A percentile compares a stretch with the other conserved stretches of the same genome.
Conservation (phyloP, 2,113 vertebrate species). For the Periophthalmus modestus region DNA sequence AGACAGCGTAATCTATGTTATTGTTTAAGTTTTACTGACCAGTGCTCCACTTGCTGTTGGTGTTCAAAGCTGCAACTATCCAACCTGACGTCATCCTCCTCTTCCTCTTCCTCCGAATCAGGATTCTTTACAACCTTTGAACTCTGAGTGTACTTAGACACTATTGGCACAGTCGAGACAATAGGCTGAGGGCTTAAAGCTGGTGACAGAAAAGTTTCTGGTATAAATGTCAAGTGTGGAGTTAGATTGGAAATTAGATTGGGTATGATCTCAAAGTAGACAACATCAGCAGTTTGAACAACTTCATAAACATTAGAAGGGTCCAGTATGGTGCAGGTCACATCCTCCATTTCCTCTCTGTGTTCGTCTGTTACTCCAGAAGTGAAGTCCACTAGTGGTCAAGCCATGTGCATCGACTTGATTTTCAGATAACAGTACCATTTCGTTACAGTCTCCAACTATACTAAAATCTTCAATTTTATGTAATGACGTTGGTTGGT, state of each 20-base stretch:
- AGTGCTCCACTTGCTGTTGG: constrained; percentile 72
- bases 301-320: not conserved
- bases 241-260: constrained; percentile 36
- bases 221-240: constrained; percentile 29
- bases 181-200: constrained; percentile 75
- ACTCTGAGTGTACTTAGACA: constrained; percentile 64
- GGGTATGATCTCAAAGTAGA: constrained; percentile 76
- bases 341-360: constrained; percentile 36
- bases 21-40: constrained; percentile 48
- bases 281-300: constrained; percentile 58
- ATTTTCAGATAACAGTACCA: constrained; percentile 53
- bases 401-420: constrained; percentile 40
- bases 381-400: too few relatives aligned
- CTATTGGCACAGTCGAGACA: constrained; percentile 75
- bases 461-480: constrained; percentile 21
- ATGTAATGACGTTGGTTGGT: constrained; percentile 48
- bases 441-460: constrained; percentile 28
- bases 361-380: constrained; percentile 38
- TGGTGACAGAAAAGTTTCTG: constrained; percentile 71
- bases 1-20: not conserved
- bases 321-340: constrained; percentile 39
- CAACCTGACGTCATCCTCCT: constrained; percentile 13
- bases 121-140: not conserved
- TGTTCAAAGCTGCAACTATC: constrained; percentile 44
- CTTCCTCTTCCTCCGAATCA: constrained; percentile 18